Percentiles rank a stretch among this genome's conserved stretches.
Evolutionary conservation across 2,888 invertebrate species (phyloP).

Genomic region (Drosophila prolongata): DNA sequence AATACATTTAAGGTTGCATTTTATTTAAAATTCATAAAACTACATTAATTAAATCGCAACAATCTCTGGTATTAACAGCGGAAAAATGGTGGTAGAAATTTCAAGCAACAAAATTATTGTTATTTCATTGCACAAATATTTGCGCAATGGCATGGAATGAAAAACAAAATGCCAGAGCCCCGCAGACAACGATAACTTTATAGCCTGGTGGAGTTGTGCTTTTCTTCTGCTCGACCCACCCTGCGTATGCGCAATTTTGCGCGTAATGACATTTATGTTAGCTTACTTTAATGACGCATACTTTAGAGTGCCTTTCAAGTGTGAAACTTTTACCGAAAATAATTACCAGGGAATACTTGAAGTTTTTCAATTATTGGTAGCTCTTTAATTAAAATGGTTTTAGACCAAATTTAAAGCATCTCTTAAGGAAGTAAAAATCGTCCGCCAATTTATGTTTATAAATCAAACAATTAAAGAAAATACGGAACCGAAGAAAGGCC

Average conservation of each 20-base stretch:
- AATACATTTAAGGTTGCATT: background rate
- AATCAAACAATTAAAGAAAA: conserved; percentile 16
- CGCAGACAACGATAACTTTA: conserved; percentile 13
- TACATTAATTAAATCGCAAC: background rate
- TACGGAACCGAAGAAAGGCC: background rate
- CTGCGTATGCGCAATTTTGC: conserved; percentile 37
- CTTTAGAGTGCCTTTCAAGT: conserved; percentile 7
- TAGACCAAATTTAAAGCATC: no score
- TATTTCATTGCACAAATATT: conserved; percentile 20
- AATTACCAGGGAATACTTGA: background rate
- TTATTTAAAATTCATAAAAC: background rate
- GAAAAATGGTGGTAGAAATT: background rate
- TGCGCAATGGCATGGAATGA: background rate
- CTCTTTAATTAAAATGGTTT: background rate
- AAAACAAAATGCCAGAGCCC: conserved; percentile 3
- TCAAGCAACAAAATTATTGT: conserved; percentile 10
- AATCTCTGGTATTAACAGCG: background rate
- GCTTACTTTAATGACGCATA: conserved; percentile 29
- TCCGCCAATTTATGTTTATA: background rate
- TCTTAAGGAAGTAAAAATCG: background rate
- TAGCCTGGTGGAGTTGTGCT: conserved; percentile 1
- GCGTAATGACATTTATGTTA: conserved; percentile 33
- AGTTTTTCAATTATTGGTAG: background rate
- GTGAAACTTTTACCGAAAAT: conserved; percentile 21
- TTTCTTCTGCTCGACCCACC: conserved; percentile 4